A percentile compares a stretch with the other conserved stretches of the same genome.
These are phyloP conservation scores for Drosophila quinaria DNA, from an alignment of 2,888 invertebrate genomes.

Conservation along the genomic window DNA sequence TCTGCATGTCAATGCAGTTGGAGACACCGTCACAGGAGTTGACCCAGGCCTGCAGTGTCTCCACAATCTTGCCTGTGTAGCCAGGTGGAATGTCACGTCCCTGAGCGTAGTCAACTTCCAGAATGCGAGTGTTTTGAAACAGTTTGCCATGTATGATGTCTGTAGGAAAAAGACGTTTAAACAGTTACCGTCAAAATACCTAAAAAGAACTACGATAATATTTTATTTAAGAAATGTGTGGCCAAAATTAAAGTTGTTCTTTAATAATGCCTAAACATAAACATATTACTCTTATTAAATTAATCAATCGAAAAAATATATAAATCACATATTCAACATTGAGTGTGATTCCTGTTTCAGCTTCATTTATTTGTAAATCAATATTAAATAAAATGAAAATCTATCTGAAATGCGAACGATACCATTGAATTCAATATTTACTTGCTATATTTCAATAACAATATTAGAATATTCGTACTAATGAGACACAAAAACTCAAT, in stretches of 20 bases:
- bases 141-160: conserved; percentile 98
- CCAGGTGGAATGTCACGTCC: conserved; percentile 96
- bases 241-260: too few relatives aligned
- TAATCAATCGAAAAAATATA: not conserved
- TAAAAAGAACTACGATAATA: too few relatives aligned
- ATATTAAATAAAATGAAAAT: not conserved
- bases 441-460: not conserved
- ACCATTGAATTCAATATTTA: not conserved
- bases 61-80: conserved; percentile 92
- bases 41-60: conserved; percentile 95
- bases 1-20: conserved; percentile 95
- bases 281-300: not conserved
- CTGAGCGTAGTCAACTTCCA: conserved; percentile 97
- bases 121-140: conserved; percentile 96
- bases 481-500: conserved; percentile 1
- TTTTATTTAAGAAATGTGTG: too few relatives aligned
- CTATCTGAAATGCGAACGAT: not conserved
- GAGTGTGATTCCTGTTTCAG: not conserved
- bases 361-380: not conserved
- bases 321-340: not conserved
- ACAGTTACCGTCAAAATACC: too few relatives aligned
- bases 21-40: conserved; percentile 95
- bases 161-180: conserved; percentile 72
- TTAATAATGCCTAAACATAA: too few relatives aligned
- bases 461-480: not conserved